Base-by-base conservation (phyloP, 2,888 invertebrate species). In the Tinea semifulvella region DNA sequence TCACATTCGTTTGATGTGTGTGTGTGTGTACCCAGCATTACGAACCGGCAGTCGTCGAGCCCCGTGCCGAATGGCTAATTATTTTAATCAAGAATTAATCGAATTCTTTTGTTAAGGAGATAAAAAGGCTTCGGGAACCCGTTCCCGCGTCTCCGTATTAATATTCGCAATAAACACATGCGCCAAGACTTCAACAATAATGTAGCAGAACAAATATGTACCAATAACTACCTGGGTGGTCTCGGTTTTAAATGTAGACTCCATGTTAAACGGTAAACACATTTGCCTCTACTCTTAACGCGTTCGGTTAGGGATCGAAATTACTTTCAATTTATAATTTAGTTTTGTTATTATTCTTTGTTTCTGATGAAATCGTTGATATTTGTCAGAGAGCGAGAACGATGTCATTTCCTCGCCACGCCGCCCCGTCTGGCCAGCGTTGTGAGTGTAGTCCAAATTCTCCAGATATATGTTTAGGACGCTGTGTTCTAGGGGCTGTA, bases 21-120 rank as follows among this genome's bases (percentile, higher is more conserved):
- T 10, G 25, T 25, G 25, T 25, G 6, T 10, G 25, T 25, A 25
- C 25, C 6, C 10, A 25, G 25, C 6, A 7, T 25, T 6, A 25
- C 6, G 25, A 38, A 42, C 50, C 52, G 49, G 52, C 50, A 49
- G 53, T 49, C 53, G 52, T 49, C 52, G 50, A 18, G 25, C 20
- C 55, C 59, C 60, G 62, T 62, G 55, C 57, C 63, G 60, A 66
- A 69, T 64, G 50, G 62, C 56, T 68, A 66, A 71, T 70, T 69
- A 68, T 63, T 61, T 65, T 64, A 70, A 69, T 68, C 61, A 65
- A 64, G 59, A 55, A 61, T 65, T 68, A 70, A 70, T 69, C 61
- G 66, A 58, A 65, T 62, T 60, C 60, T 56, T n/a, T 58, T 54
- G 53, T 56, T 50, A 51, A 39, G 40, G 48, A 60, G 61, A 60